A percentile compares a stretch with the other conserved stretches of the same genome.
Conservation (phyloP, 2,113 vertebrate species). For the Serilophus lunatus region DNA sequence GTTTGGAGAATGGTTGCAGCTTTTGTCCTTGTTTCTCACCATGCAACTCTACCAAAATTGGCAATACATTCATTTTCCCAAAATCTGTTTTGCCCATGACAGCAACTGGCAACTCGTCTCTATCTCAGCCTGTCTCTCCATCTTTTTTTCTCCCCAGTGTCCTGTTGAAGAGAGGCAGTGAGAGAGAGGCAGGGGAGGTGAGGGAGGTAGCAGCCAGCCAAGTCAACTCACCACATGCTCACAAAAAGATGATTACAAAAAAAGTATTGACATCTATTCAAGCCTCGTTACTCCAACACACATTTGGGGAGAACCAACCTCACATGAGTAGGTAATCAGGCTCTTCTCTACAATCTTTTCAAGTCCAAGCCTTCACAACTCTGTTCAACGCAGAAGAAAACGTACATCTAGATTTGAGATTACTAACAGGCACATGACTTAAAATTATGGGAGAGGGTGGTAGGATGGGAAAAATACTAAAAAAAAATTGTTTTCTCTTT, state of each 20-base stretch:
- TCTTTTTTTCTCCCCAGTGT: not conserved
- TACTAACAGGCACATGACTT: not conserved
- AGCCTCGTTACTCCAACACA: not conserved
- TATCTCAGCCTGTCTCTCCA: not conserved
- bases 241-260: not conserved
- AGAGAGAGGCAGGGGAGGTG: not conserved
- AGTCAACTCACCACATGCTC: not conserved
- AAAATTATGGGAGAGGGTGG: not conserved
- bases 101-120: not conserved
- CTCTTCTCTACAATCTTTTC: not conserved
- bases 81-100: not conserved
- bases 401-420: not conserved
- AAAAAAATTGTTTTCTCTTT: not conserved
- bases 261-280: not conserved
- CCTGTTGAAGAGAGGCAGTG: not conserved
- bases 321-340: not conserved
- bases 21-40: not conserved
- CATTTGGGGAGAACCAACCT: not conserved
- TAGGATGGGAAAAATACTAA: not conserved
- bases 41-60: not conserved
- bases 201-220: fast-evolving
- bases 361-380: not conserved
- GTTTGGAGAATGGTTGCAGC: fast-evolving
- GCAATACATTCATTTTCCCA: not conserved
- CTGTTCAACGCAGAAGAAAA: not conserved